Percentiles rank a stretch among this genome's conserved stretches.
These are phyloP conservation scores for Thyatira batis DNA, from an alignment of 2,888 invertebrate species.

Conservation along the genomic window DNA sequence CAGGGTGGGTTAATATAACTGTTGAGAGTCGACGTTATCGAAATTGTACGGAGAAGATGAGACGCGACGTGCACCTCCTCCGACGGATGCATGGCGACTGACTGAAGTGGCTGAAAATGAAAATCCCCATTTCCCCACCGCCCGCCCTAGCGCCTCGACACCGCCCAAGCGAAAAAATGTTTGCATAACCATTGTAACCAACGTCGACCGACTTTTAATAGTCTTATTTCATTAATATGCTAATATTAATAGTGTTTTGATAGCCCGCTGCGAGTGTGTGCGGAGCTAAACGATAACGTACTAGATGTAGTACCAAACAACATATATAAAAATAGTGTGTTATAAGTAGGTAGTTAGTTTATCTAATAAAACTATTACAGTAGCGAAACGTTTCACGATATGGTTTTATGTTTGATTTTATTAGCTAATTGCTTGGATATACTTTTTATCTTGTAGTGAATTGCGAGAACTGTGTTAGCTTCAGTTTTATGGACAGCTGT, in stretches of 20 bases:
- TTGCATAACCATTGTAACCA: conserved; percentile 37
- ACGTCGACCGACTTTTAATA: conserved; percentile 39
- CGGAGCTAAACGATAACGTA: not conserved
- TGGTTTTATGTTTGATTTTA: not conserved
- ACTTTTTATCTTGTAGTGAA: not conserved
- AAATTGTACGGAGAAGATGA: conserved; percentile 10
- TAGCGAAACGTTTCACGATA: not conserved
- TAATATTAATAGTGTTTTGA: conserved; percentile 20
- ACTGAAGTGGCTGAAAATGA: conserved; percentile 21
- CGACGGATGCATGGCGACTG: conserved; percentile 64
- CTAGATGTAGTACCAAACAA: not conserved
- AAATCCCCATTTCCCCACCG: conserved; percentile 45
- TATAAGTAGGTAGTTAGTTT: not conserved
- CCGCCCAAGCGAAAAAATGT: conserved; percentile 67
- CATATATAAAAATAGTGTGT: not conserved
- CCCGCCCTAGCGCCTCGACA: conserved; percentile 64
- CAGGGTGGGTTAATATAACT: conserved; percentile 25
- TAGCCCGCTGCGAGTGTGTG: not conserved
- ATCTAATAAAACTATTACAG: not conserved
- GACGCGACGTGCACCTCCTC: conserved; percentile 47
- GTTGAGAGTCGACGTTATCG: conserved; percentile 26
- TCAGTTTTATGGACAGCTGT: not conserved
- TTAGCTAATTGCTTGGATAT: not conserved
- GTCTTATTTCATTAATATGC: conserved; percentile 50
- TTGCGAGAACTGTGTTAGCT: not conserved